Evolutionary conservation across 2,113 vertebrate species (phyloP), one percentile per base, ranked within the genome.

Genomic region (Anhinga rufa): DNA sequence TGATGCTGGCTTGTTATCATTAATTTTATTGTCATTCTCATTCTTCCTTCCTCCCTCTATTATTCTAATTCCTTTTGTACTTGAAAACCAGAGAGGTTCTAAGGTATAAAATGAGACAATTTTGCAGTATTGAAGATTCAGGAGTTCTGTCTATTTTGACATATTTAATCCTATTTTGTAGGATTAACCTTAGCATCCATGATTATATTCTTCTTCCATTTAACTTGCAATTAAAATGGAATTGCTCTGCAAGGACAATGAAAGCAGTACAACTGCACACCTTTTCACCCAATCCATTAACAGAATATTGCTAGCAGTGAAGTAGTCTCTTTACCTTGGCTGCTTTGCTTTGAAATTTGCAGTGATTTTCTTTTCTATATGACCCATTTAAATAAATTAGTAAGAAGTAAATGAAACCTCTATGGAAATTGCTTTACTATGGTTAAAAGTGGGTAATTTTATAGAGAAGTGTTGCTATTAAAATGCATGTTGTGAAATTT

Each of bases 11-110:
- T 91, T 57, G 25, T 89, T 90, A 48, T 42, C 51, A 81, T 58
- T 79, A 44, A 93, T 93, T 96, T 95, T 92, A 64, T 91, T 85
- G 82, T 61, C 40, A 90, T 68, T 74, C 57, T 91, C 51, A 51
- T 96, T 75, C 72, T 85, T 92, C 46, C 38, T 90, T 93, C 58
- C 52, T 83, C 46, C 54, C 44, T 75, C 61, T 80, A n/a, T 60
- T 95, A 55, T 76, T 82, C 77, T 62, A 71, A 77, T 93, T 80
- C 34, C 10, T 70, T 90, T 83, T 82, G 46, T 61, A 31, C 82
- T 91, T 68, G 62, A 86, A 80, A 87, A 82, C 9, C 17, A 85
- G 36, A 65, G 22, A 58, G 36, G 42, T 83, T 78, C 14, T 38
- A 42, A 51, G 15, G 40, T 44, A 52, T 28, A 40, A 77, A 61